Evolutionary conservation across 1,140 invertebrate species (phyloP), one percentile per base, ranked within the genome.

Genomic region (Pogonus chalceus): DNA sequence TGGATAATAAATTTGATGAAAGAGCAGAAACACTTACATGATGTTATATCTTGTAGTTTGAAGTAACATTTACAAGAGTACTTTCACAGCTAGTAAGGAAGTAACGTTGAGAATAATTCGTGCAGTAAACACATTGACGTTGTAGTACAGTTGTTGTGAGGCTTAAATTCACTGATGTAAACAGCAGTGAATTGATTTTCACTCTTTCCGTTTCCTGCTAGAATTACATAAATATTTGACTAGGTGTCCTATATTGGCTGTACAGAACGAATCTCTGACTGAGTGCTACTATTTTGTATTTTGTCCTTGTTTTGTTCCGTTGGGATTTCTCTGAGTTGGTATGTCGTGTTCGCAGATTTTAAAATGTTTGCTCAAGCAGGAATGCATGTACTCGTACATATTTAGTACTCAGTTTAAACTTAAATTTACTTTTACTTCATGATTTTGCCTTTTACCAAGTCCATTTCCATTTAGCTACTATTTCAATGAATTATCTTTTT

Each of bases 171-270:
- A 43, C 37, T 14, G 37, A 16, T 43, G 37, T 43, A 43, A 43
- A 43, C 37, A 43, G 37, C 37, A 18, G 18, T 4, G 37, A 43
- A 43, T 43, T 43, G 37, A 43, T 43, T 43, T 43, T 16, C 18
- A 7, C 26, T 14, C 37, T 43, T 43, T 43, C 37, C 9, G 9
- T 16, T 7, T 43, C 37, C 37, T 7, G 37, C 37, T 43, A 16
- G 18, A 43, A 43, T 43, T 43, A 43, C 37, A 43, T 43, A 43
- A 43, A 43, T 43, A 43, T 43, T 43, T 43, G 37, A 43, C 37
- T 7, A 43, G 37, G 37, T 43, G 18, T 43, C 9, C 37, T 43
- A 43, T 43, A 43, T 43, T 12, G 18, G 3, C 9, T 3, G 37
- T 18, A 3, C 37, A 18, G 9, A 16, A 12, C 18, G 9, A 18